Evolutionary conservation across 2,113 vertebrate species (phyloP).

Genomic region (Hippocampus zosterae): DNA sequence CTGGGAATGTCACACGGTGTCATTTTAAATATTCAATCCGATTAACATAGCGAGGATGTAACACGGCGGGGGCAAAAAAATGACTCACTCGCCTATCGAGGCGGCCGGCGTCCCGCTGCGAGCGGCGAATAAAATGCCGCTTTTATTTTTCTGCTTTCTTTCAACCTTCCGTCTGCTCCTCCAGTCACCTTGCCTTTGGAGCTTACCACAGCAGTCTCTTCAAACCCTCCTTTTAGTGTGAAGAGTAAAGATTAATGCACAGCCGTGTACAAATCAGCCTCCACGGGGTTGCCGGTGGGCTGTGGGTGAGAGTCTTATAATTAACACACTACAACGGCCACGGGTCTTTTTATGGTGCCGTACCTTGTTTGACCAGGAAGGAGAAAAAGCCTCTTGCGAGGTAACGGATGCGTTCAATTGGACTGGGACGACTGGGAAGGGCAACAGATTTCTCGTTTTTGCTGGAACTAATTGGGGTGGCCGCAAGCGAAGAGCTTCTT

Average conservation of each 20-base stretch:
- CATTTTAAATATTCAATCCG: constrained; percentile 45
- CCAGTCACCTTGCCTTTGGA: constrained; percentile 60
- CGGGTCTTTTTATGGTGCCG: constrained; percentile 44
- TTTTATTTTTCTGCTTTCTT: constrained; percentile 18
- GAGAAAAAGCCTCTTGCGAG: constrained; percentile 21
- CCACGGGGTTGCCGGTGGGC: constrained; percentile 11
- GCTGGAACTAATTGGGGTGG: constrained; percentile 38
- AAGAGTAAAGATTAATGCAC: constrained; percentile 77
- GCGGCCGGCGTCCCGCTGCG: constrained; percentile 31
- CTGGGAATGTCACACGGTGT: constrained; percentile 28
- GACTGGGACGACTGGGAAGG: constrained; percentile 30
- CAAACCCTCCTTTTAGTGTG: constrained; percentile 68
- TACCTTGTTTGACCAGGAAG: constrained; percentile 33
- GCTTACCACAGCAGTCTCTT: constrained; percentile 69
- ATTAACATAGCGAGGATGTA: constrained; percentile 43
- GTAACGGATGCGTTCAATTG: constrained; percentile 28
- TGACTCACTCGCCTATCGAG: constrained; percentile 43
- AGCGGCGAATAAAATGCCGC: constrained; percentile 30
- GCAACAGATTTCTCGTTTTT: constrained; percentile 43
- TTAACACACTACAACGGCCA: constrained; percentile 70
- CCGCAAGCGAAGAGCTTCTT: constrained; percentile 26
- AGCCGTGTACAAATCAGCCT: constrained; percentile 56
- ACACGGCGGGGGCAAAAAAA: constrained; percentile 20
- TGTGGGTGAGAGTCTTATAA: constrained; percentile 57
- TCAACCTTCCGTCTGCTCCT: constrained; percentile 29